phyloP scores from a whole-genome alignment of 2,113 vertebrate genomes.

The Thalassoma bifasciatum region DNA sequence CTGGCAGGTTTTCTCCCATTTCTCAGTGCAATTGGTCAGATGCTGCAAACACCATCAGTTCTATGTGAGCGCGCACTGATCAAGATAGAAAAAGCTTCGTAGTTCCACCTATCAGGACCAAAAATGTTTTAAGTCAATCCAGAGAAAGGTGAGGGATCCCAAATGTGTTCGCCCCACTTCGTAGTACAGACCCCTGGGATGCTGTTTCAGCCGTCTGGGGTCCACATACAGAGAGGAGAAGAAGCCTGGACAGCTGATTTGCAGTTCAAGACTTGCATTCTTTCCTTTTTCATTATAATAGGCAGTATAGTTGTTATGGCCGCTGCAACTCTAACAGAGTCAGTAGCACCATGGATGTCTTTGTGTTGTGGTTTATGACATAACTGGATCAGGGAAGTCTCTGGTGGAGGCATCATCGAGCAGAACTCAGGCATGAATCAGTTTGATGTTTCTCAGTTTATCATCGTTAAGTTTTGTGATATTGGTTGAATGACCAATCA shows the following conservation, averaged over 20 bases:
- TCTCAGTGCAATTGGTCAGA: too few species aligned
- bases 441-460: not conserved
- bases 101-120: too few species aligned
- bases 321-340: conserved; percentile 1
- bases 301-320: not conserved
- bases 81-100: too few species aligned
- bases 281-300: conserved; percentile 39
- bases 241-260: conserved; percentile 36
- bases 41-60: too few species aligned
- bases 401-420: not conserved
- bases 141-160: too few species aligned
- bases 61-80: too few species aligned
- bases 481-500: not conserved
- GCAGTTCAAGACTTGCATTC: conserved; percentile 23
- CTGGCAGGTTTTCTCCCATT: too few species aligned
- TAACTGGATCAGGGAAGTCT: not conserved
- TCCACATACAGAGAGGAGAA: conserved; percentile 20
- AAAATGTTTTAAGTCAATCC: too few species aligned
- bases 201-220: conserved; percentile 20
- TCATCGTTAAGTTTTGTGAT: not conserved
- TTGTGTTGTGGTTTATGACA: not conserved
- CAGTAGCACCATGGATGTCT: not conserved
- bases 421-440: not conserved
- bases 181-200: conserved; percentile 11
- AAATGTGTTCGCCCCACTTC: too few species aligned